A percentile compares a stretch with the other conserved stretches of the same genome.
Conservation (phyloP, 2,888 invertebrate genomes). For the Pyrocoelia pectoralis region DNA sequence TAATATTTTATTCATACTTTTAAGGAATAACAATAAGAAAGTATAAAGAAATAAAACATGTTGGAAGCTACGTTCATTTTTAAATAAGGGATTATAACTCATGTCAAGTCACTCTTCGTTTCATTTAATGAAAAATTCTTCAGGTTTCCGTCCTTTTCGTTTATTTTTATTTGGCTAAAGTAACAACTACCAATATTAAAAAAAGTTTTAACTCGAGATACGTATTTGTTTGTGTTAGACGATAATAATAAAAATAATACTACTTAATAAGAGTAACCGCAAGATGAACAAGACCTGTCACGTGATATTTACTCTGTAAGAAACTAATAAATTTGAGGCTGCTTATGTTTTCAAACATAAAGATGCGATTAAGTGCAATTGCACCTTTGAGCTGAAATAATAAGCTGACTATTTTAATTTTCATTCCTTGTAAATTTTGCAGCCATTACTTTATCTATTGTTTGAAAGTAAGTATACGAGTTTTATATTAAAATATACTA, state of each 20-base stretch:
- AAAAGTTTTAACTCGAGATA: not conserved
- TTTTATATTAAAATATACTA: conserved; percentile 15
- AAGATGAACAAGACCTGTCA: no score
- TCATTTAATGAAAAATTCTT: not conserved
- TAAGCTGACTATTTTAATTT: no score
- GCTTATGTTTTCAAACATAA: no score
- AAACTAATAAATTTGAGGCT: no score
- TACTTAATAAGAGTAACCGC: no score
- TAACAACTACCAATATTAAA: not conserved
- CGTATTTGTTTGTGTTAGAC: not conserved
- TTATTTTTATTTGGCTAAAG: not conserved
- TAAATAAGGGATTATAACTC: not conserved
- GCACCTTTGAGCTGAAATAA: no score
- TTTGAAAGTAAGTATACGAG: conserved; percentile 3
- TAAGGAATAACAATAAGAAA: not conserved
- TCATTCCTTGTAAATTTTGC: not conserved
- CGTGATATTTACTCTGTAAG: no score
- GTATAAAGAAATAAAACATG: not conserved
- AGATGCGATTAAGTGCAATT: no score
- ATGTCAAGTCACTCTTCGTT: not conserved
- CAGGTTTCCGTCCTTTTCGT: not conserved
- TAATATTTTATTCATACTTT: conserved; percentile 1
- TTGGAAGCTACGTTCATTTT: not conserved
- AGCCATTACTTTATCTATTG: conserved; percentile 1
- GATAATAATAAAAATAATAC: no score